Conservation (phyloP, 2,888 invertebrate species). For the Archaeoteleia sp. region DNA sequence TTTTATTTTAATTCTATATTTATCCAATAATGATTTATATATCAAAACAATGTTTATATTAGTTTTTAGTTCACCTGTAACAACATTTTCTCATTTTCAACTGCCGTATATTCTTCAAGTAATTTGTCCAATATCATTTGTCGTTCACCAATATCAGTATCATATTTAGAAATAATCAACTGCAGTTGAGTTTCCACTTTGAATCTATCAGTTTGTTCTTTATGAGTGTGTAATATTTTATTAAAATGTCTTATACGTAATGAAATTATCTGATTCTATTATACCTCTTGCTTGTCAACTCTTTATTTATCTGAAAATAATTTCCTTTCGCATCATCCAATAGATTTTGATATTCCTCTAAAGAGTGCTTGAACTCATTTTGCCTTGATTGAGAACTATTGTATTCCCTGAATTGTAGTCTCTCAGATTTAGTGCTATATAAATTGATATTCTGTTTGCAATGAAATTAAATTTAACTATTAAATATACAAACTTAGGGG, state of each 20-base stretch:
- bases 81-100: constrained; percentile 29
- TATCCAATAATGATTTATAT: constrained; percentile 10
- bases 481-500: too few relatives aligned
- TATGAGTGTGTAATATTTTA: neutral
- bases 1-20: constrained; percentile 3
- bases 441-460: constrained; percentile 1
- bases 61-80: constrained; percentile 37
- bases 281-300: constrained; percentile 52
- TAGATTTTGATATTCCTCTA: constrained; percentile 26
- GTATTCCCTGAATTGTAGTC: constrained; percentile 20
- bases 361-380: constrained; percentile 16
- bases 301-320: constrained; percentile 36
- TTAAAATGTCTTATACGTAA: neutral
- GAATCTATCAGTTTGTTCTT: constrained; percentile 45
- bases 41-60: neutral
- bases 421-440: constrained; percentile 27
- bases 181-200: constrained; percentile 56
- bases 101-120: constrained; percentile 31
- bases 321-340: constrained; percentile 25
- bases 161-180: constrained; percentile 54
- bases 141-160: constrained; percentile 51
- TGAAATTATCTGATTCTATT: constrained; percentile 4
- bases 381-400: constrained; percentile 30
- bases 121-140: constrained; percentile 45
- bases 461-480: too few relatives aligned